These are phyloP conservation scores for Apamea sordens DNA, from an alignment of 2,888 invertebrate genomes.

Conservation along the genomic window DNA sequence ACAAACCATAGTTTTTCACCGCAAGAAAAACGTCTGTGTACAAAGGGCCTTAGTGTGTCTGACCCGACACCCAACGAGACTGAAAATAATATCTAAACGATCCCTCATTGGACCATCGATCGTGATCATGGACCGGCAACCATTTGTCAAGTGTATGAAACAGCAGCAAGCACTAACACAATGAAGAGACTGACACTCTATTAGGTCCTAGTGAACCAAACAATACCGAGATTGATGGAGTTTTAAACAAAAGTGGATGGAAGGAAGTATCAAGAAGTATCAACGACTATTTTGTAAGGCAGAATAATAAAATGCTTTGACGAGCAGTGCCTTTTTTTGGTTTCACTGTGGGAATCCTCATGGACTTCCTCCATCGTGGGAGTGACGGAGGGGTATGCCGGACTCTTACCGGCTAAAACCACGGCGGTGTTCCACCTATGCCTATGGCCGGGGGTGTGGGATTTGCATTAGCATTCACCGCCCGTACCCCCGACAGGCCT, in stretches of 20 bases:
- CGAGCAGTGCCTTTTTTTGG: too few species aligned
- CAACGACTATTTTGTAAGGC: not conserved
- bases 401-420: too few species aligned
- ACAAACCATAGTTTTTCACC: too few species aligned
- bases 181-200: not conserved
- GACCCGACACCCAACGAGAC: not conserved
- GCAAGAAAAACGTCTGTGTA: too few species aligned
- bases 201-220: conserved; percentile 12
- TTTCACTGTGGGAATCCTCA: too few species aligned
- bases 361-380: too few species aligned
- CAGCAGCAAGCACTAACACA: not conserved
- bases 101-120: not conserved
- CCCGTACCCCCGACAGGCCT: too few species aligned
- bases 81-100: not conserved
- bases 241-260: not conserved
- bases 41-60: not conserved
- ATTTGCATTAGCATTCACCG: too few species aligned
- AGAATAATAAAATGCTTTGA: not conserved
- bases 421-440: too few species aligned
- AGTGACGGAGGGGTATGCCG: too few species aligned
- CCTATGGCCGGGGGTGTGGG: too few species aligned
- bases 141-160: conserved; percentile 16
- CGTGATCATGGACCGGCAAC: not conserved
- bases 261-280: not conserved
- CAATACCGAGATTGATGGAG: not conserved